Evolutionary conservation across 35 echinoderm and acorn worm genomes (phyloP).

Genomic region (Apostichopus japonicus): DNA sequence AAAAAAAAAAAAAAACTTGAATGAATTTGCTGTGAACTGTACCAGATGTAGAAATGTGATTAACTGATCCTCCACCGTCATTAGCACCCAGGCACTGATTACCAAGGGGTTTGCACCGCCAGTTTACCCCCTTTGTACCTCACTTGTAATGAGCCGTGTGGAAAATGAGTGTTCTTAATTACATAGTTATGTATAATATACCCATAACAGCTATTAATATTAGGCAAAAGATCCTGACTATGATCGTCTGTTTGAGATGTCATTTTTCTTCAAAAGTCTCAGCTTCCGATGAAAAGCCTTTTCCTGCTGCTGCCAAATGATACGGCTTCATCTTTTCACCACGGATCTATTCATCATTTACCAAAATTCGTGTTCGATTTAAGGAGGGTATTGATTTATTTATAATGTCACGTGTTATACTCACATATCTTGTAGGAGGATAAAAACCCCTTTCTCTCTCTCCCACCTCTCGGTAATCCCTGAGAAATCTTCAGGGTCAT

Average conservation of each 20-base stretch:
- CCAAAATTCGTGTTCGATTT: constrained; percentile 47
- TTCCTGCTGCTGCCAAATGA: background rate
- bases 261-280: constrained; percentile 12
- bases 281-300: background rate
- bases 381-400: background rate
- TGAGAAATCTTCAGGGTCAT: background rate
- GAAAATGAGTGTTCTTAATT: constrained; percentile 8
- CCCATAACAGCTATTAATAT: constrained; percentile 31
- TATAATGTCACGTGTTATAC: background rate
- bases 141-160: background rate
- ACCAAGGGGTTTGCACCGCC: background rate
- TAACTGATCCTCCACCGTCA: background rate
- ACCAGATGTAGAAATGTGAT: constrained; percentile 28
- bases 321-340: background rate
- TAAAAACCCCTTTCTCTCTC: background rate
- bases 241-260: background rate
- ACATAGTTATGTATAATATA: constrained; percentile 42
- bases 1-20: no score
- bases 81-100: background rate
- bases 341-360: background rate
- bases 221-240: background rate
- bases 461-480: background rate
- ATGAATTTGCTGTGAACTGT: constrained; percentile 15
- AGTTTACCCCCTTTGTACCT: constrained; percentile 17
- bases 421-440: background rate